These are phyloP conservation scores for Danionella dracula DNA, from an alignment of 2,797 vertebrate genomes.

Conservation along the genomic window DNA sequence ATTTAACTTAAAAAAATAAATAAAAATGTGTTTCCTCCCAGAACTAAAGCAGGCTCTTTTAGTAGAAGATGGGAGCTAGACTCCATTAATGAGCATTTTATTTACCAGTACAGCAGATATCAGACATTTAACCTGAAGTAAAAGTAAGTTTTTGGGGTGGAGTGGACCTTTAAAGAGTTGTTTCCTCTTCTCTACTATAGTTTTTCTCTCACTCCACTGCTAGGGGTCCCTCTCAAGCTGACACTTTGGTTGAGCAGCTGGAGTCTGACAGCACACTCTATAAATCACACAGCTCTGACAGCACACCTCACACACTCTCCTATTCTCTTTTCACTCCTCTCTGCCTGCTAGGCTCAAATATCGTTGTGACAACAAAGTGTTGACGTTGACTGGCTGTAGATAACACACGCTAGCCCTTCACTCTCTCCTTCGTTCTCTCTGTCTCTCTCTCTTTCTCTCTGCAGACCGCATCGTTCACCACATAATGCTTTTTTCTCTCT, in stretches of 20 bases:
- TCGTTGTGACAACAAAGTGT: constrained; percentile 29
- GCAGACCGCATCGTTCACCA: neutral
- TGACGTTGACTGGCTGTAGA: constrained; percentile 29
- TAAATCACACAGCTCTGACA: constrained; percentile 45
- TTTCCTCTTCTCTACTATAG: constrained; percentile 1
- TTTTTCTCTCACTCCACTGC: constrained; percentile 14
- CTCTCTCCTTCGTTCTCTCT: too few relatives aligned
- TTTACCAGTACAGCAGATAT: too few relatives aligned
- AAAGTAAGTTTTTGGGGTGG: too few relatives aligned
- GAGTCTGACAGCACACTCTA: constrained; percentile 45
- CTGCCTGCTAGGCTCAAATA: constrained; percentile 8
- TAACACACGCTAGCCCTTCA: constrained; percentile 18
- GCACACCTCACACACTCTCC: constrained; percentile 29
- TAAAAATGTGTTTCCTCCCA: too few relatives aligned
- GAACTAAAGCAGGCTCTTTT: too few relatives aligned
- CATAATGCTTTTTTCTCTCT: neutral
- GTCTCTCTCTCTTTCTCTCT: constrained; percentile 4
- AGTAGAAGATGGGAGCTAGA: too few relatives aligned
- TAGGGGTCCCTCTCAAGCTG: constrained; percentile 37
- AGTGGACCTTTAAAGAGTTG: neutral
- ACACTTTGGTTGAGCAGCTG: constrained; percentile 38
- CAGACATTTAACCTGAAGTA: too few relatives aligned
- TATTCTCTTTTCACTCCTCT: constrained; percentile 17
- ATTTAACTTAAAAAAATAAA: too few relatives aligned
- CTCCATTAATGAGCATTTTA: too few relatives aligned